Conservation (phyloP, 2,888 invertebrate species). For the Agrochola lota region DNA sequence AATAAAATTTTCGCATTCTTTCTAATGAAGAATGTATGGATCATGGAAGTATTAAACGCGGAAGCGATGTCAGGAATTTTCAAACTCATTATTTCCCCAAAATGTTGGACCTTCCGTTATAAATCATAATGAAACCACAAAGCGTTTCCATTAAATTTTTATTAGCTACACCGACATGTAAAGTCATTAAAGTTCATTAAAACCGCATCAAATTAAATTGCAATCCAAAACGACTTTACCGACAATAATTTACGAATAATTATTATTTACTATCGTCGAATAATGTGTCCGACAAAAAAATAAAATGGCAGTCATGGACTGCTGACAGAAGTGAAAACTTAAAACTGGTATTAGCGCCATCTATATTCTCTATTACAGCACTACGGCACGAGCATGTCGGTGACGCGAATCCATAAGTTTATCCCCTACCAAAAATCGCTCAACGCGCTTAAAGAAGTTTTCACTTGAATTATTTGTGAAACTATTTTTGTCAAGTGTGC, state of each 20-base stretch:
- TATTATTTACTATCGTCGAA: background rate
- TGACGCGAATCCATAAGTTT: too few species aligned
- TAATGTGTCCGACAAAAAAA: background rate
- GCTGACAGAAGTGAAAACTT: too few species aligned
- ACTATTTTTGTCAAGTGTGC: too few species aligned
- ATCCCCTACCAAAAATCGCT: too few species aligned
- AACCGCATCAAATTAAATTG: slow-evolving; percentile 45
- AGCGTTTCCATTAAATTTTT: slow-evolving; percentile 9
- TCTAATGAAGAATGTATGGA: background rate
- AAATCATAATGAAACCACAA: slow-evolving; percentile 23
- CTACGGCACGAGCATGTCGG: too few species aligned
- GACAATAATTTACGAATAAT: slow-evolving; percentile 19
- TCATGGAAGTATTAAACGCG: background rate
- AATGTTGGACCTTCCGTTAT: background rate
- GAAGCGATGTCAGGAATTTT: background rate
- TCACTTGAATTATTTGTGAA: too few species aligned
- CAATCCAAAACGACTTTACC: slow-evolving; percentile 27
- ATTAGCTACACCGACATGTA: background rate
- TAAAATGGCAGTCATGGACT: too few species aligned
- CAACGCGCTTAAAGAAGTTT: too few species aligned
- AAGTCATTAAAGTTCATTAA: slow-evolving; percentile 33
- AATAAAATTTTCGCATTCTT: too few species aligned
- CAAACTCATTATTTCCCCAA: background rate
- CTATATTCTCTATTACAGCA: too few species aligned
- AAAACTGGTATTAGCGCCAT: too few species aligned